Percentiles rank a stretch among this genome's conserved stretches.
Conservation (phyloP, 2,888 invertebrate genomes). For the Plebejus melissa region DNA sequence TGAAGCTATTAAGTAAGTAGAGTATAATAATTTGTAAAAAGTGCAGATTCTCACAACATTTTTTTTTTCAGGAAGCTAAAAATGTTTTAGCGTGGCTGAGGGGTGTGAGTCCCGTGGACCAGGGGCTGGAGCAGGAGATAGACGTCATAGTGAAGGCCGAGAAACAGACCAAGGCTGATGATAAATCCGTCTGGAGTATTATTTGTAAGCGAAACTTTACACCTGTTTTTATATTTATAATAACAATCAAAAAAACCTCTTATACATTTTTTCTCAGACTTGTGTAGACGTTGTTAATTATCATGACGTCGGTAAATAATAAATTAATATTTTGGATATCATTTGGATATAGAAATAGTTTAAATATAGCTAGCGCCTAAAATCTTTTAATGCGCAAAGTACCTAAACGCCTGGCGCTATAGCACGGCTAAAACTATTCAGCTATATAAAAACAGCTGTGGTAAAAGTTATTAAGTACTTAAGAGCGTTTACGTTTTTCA, state of each 20-base stretch:
- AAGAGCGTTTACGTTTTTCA: no score
- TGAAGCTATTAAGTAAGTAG: no score
- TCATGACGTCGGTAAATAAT: no score
- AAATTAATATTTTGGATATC: no score
- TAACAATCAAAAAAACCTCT: neutral
- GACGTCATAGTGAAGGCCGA: constrained; percentile 59
- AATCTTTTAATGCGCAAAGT: neutral
- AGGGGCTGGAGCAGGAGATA: constrained; percentile 55
- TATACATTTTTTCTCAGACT: no score
- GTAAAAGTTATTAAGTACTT: no score
- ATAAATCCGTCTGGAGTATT: constrained; percentile 61
- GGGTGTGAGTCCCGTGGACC: constrained; percentile 53
- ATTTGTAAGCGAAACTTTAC: constrained; percentile 52
- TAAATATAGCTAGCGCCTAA: neutral
- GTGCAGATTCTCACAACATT: neutral
- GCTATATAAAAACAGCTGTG: no score
- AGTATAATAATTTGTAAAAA: no score
- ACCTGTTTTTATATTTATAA: neutral
- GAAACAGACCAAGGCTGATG: constrained; percentile 59
- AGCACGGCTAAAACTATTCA: neutral
- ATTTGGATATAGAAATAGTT: no score
- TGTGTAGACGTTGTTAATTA: no score
- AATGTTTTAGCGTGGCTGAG: constrained; percentile 65
- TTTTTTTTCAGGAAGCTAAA: constrained; percentile 59
- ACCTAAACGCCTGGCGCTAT: neutral